Evolutionary conservation across 2,797 vertebrate genomes (phyloP), one percentile per base, ranked within the genome.

Genomic region (Amblyopsis hoosieri): DNA sequence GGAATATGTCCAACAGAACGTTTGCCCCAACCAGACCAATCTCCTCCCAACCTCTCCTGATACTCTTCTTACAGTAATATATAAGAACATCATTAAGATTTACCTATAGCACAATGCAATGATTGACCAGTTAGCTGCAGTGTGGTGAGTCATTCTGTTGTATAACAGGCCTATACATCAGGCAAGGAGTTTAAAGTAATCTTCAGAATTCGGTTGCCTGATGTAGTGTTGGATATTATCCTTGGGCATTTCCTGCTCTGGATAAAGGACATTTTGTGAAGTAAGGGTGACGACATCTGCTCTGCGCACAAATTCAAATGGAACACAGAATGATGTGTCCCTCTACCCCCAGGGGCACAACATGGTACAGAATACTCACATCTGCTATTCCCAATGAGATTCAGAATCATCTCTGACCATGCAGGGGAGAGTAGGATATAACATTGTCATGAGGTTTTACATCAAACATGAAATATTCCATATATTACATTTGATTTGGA

Each of bases 211-310:
- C 46, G 64, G 66, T 76, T 68, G 62, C 62, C 71, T 29, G 68
- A 64, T 65, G 62, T 65, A 68, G 56, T 58, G 69, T 56, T 84
- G 74, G 59, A 72, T 67, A 57, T 72, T 75, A 72, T 70, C 69
- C 61, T 45, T 14, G 72, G 74, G 81, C 80, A 77, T 85, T 90
- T 89, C 85, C 88, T 84, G 80, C 64, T 54, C 56, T 61, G 66
- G 64, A 91, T 82, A 90, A 88, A 86, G 83, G 69, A 56, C 33
- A 52, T 72, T 83, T 83, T 91, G 87, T 91, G 66, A 19, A 42
- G 68, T 69, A 58, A 74, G 76, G 76, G 71, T 88, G 83, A 88
- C 62, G 71, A 59, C 86, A 90, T 82, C 67, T 13, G 49, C 60
- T 48, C 71, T 69, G 45, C 64, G 61, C 7, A 58, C 69, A 54